Evolutionary conservation across 2,113 vertebrate genomes (phyloP), one percentile per base, ranked within the genome.

Genomic region (Grantiella picta): DNA sequence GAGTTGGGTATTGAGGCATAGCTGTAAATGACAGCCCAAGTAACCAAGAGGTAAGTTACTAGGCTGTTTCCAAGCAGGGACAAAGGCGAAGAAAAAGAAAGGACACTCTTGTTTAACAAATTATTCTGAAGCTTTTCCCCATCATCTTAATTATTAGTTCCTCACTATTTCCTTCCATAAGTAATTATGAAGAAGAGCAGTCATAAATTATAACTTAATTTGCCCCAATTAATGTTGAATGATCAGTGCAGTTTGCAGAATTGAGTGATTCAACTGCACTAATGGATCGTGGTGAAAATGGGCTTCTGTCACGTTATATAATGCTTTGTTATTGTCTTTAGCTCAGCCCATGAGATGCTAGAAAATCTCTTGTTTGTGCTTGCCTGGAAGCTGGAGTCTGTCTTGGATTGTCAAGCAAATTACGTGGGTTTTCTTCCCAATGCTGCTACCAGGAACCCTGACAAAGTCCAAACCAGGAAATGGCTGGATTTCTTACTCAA

Each of bases 171-270:
- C 65, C 65, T 93, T 94, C 80, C 59, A 23, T 94, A 86, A 92
- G 33, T 86, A 93, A 86, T 94, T 92, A 96, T 61, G 36, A 79
- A 94, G 45, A 65, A 88, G 89, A 92, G 76, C 71, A 86, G 61
- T 82, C 76, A 89, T 96, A 92, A 90, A 89, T 90, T 90, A 71
- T 83, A 78, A 64, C 53, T 86, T 93, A 89, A 93, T 96, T 96
- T 95, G 31, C 40, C 44, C 72, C 90, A 95, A 84, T 95, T 95
- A 94, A 95, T 82, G 80, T 68, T 93, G 94, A 93, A 53, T 23
- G 53, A 90, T 96, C 69, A 92, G 36, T 65, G 40, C 49, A 75
- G 61, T 95, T 90, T 88, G 75, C 52, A 86, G 93, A 86, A 96
- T 45, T 83, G 92, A 94, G 45, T 92, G 90, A 93, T 93, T 96